Percentiles rank a stretch among this genome's conserved stretches.
These are phyloP conservation scores for Marmota monax DNA, from an alignment of 2,113 vertebrate species.

Conservation along the genomic window DNA sequence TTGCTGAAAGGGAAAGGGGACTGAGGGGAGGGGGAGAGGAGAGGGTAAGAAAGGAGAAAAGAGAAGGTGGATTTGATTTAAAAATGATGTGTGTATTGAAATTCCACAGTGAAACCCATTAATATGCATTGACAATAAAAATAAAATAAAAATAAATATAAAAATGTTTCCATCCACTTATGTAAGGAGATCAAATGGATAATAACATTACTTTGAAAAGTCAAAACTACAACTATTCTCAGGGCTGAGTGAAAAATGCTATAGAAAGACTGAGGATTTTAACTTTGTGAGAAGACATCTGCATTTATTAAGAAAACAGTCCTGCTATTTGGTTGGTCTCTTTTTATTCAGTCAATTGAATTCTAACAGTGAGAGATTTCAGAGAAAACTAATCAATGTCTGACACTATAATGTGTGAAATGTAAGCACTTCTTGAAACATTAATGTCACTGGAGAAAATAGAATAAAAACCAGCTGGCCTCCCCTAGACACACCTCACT, in stretches of 20 bases:
- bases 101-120: no score
- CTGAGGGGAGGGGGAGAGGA: no score
- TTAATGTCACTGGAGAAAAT: neutral
- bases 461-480: neutral
- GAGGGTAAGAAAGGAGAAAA: no score
- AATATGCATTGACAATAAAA: no score
- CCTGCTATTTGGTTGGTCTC: neutral
- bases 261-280: neutral
- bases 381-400: slow-evolving; percentile 9
- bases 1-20: neutral
- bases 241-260: neutral
- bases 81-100: no score
- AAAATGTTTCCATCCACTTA: neutral
- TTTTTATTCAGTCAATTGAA: neutral
- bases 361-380: neutral
- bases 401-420: neutral
- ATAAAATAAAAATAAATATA: no score
- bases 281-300: neutral
- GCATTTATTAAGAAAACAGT: neutral
- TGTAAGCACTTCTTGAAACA: neutral
- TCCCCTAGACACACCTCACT: neutral
- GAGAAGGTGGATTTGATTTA: no score
- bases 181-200: neutral
- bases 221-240: neutral
- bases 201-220: neutral